Conservation (phyloP, 92 coral and sea anemone species). For the Chrysogorgia sp. region DNA sequence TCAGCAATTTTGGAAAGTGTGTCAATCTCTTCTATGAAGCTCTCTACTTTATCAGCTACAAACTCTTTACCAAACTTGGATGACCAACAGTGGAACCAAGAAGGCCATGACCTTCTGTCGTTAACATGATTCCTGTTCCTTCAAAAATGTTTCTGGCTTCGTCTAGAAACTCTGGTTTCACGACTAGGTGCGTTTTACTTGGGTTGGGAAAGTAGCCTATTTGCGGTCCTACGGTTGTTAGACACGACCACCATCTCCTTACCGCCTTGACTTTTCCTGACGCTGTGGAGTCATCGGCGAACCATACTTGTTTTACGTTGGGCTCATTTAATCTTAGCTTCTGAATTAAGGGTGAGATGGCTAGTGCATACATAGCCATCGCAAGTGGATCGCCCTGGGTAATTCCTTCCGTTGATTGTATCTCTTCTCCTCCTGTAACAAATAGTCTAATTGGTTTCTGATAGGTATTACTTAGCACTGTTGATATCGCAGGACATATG, state of each 20-base stretch:
- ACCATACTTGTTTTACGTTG: no score
- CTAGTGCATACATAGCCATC: constrained; percentile 21
- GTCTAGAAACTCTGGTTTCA: no score
- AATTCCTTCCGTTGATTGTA: constrained; percentile 12
- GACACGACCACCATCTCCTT: no score
- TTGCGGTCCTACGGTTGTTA: no score
- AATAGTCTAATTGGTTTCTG: constrained; percentile 4
- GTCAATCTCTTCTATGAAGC: constrained; percentile 1
- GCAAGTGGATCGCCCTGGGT: constrained; percentile 18
- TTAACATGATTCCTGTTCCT: no score
- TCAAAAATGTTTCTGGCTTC: no score
- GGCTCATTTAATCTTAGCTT: neutral
- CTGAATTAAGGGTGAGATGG: constrained; percentile 10
- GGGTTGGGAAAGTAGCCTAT: no score
- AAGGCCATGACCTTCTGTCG: neutral
- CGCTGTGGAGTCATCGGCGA: no score
- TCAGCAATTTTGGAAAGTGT: neutral
- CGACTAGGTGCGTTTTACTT: no score
- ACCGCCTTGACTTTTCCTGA: no score
- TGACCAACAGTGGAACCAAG: constrained; percentile 25
- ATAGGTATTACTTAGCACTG: constrained; percentile 10
- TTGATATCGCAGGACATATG: constrained; percentile 24
- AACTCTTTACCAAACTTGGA: neutral
- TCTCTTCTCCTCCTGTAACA: constrained; percentile 8
- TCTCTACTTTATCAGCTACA: constrained; percentile 14